A percentile compares a stretch with the other conserved stretches of the same genome.
Conservation (phyloP, 2,888 invertebrate genomes). For the Chymomyza procnemis region DNA sequence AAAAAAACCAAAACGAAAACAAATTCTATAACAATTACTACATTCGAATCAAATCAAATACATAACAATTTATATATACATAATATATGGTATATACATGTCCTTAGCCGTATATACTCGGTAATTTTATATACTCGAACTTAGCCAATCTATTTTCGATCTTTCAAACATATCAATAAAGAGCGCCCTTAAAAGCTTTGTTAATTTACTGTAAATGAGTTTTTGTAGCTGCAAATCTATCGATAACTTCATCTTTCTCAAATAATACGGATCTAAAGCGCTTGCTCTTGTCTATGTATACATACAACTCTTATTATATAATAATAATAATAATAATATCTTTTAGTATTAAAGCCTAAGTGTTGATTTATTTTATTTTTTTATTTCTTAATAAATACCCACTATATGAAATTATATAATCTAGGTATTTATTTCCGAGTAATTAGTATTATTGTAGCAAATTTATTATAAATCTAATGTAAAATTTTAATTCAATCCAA, state of each 20-base stretch:
- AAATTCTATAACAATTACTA: background rate
- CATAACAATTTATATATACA: background rate
- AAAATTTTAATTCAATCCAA: slow-evolving; percentile 57
- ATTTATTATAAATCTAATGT: slow-evolving; percentile 10
- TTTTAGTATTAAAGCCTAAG: background rate
- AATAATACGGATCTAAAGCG: background rate
- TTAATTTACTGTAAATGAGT: too few species aligned
- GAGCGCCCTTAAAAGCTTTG: background rate
- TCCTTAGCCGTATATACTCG: background rate
- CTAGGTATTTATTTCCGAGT: slow-evolving; percentile 19
- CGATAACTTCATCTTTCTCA: background rate
- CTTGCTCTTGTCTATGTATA: slow-evolving; percentile 8
- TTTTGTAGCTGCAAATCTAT: background rate
- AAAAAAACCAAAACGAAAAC: too few species aligned
- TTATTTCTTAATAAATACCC: background rate
- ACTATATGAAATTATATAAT: background rate
- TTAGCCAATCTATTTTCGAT: background rate
- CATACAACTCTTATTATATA: slow-evolving; percentile 17
- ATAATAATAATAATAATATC: background rate
- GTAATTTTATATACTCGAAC: background rate
- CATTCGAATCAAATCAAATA: slow-evolving; percentile 31
- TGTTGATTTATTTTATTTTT: background rate
- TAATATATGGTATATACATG: background rate
- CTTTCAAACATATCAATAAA: background rate
- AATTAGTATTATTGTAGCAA: slow-evolving; percentile 34